Conservation (phyloP, 2,113 vertebrate genomes). For the Prionailurus viverrinus region DNA sequence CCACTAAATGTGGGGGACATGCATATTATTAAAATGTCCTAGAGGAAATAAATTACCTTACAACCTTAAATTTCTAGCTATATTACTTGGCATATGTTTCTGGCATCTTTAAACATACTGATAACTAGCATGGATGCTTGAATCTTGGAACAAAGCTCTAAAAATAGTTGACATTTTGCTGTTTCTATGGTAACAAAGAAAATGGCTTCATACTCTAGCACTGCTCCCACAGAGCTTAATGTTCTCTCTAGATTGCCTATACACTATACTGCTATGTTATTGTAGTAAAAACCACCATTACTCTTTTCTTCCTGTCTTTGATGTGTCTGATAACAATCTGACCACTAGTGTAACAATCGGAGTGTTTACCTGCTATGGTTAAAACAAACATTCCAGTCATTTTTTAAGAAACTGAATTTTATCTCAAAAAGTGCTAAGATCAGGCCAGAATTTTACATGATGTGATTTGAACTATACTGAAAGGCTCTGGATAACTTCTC, state of each 20-base stretch:
- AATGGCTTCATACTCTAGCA: conserved; percentile 78
- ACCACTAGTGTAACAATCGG: background rate
- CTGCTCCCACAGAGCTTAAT: conserved; percentile 76
- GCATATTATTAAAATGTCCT: conserved; percentile 38
- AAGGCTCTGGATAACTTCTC: background rate
- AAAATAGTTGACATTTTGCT: conserved; percentile 85
- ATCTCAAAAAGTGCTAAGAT: background rate
- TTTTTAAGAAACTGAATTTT: conserved; percentile 41
- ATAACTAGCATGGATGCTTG: conserved; percentile 76
- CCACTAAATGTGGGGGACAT: background rate
- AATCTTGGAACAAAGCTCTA: conserved; percentile 79
- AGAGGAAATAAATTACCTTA: conserved; percentile 64
- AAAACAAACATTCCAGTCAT: background rate
- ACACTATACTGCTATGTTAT: conserved; percentile 58
- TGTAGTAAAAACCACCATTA: conserved; percentile 50
- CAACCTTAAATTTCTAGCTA: conserved; percentile 47
- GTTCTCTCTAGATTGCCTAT: conserved; percentile 70
- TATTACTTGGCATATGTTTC: conserved; percentile 79
- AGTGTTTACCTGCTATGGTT: conserved; percentile 31
- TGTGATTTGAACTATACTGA: background rate
- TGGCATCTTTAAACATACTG: conserved; percentile 73
- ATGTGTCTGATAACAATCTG: conserved; percentile 4
- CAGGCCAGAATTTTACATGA: background rate
- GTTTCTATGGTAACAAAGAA: conserved; percentile 86
- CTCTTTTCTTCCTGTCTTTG: conserved; percentile 37